Conservation (phyloP, 2,888 invertebrate species). For the Glyphotaelius pellucidus region DNA sequence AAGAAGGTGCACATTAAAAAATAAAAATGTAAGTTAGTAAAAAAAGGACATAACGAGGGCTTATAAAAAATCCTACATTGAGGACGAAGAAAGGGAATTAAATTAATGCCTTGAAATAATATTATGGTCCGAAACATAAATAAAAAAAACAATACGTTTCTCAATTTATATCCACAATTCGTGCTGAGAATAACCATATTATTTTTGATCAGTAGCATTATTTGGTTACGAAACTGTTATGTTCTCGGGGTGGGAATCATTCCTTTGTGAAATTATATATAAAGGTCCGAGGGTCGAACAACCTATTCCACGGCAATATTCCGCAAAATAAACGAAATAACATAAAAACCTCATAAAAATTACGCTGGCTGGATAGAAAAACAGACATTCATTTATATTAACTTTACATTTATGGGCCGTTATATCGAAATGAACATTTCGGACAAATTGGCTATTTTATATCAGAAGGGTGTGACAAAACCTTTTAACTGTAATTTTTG, state of each 20-base stretch:
- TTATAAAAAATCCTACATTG: no score
- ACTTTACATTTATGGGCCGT: conserved; percentile 27
- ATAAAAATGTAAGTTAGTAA: no score
- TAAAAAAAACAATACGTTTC: neutral
- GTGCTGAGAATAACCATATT: neutral
- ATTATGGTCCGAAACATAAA: neutral
- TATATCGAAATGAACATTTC: neutral
- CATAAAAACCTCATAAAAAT: neutral
- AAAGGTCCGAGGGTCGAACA: neutral
- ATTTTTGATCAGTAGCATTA: neutral
- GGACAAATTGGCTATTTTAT: neutral
- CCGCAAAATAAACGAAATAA: neutral
- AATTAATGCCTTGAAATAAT: neutral
- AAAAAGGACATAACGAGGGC: no score
- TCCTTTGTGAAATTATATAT: neutral
- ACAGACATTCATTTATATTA: conserved; percentile 3
- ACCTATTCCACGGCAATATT: neutral
- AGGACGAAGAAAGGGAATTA: neutral
- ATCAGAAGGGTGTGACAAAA: neutral
- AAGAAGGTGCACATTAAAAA: no score
- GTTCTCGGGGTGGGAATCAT: neutral
- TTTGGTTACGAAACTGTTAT: neutral
- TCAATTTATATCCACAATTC: neutral
- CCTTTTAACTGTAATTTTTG: neutral
- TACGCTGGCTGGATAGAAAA: neutral